Percentiles rank a stretch among this genome's conserved stretches.
Evolutionary conservation across 1,140 invertebrate species (phyloP).

Genomic region (Hesperophylax magnus): DNA sequence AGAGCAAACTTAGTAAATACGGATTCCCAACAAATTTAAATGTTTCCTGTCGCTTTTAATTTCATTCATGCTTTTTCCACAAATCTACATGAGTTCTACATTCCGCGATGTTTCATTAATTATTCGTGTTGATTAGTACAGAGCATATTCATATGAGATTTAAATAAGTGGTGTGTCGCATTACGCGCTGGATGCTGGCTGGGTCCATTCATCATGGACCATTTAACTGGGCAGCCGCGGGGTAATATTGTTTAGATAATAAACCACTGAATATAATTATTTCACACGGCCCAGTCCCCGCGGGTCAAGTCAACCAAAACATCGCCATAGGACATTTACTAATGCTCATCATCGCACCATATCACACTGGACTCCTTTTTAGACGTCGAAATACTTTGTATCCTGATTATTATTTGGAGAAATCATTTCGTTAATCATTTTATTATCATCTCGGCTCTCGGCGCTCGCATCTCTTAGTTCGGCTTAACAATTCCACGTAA

Average conservation of each 20-base stretch:
- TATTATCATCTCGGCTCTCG: too few species aligned
- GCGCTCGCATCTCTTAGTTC: too few species aligned
- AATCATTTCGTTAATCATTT: too few species aligned
- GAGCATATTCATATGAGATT: neutral
- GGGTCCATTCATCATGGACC: constrained; percentile 27
- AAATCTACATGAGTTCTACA: too few species aligned
- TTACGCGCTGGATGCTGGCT: neutral
- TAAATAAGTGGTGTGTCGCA: neutral
- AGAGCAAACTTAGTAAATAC: too few species aligned
- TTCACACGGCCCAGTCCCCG: constrained; percentile 36
- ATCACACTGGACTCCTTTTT: neutral
- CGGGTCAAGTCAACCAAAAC: constrained; percentile 40
- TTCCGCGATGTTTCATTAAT: neutral
- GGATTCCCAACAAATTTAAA: too few species aligned
- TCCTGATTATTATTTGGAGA: too few species aligned
- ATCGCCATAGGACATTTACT: constrained; percentile 20
- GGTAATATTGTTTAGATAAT: constrained; percentile 30
- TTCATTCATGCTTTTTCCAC: too few species aligned
- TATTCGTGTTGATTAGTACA: neutral
- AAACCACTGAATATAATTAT: constrained; percentile 22
- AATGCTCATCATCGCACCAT: neutral
- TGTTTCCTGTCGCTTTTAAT: too few species aligned
- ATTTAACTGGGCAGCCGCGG: constrained; percentile 17
- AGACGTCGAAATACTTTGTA: neutral
- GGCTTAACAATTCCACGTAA: too few species aligned